A percentile compares a stretch with the other conserved stretches of the same genome.
Conservation (phyloP, 1,140 invertebrate species). For the Pemphigus obesinymphae region DNA sequence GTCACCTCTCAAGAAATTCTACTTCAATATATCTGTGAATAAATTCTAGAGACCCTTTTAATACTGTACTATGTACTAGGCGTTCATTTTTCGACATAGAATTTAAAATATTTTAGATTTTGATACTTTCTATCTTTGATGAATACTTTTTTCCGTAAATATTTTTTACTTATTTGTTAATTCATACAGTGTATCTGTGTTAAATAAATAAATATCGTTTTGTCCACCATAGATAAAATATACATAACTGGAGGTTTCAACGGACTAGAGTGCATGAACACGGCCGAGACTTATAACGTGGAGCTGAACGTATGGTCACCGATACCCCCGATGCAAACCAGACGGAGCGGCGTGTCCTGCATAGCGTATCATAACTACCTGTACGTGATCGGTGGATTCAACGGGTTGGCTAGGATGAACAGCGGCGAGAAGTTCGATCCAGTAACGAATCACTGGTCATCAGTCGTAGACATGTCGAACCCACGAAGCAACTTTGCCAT, state of each 20-base stretch:
- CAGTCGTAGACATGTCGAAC: slow-evolving; percentile 64
- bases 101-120: no score
- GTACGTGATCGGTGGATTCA: slow-evolving; percentile 61
- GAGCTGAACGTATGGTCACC: slow-evolving; percentile 79
- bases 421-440: slow-evolving; percentile 60
- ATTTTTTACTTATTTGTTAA: no score
- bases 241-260: slow-evolving; percentile 86
- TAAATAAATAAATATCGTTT: no score
- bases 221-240: slow-evolving; percentile 74
- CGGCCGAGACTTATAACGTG: slow-evolving; percentile 81
- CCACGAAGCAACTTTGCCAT: slow-evolving; percentile 66
- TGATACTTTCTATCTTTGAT: no score
- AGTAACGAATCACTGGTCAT: slow-evolving; percentile 56
- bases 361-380: slow-evolving; percentile 56
- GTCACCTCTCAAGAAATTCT: no score
- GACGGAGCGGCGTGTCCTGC: slow-evolving; percentile 59
- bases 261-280: slow-evolving; percentile 78
- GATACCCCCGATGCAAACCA: slow-evolving; percentile 61
- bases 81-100: no score
- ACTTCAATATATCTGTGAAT: no score
- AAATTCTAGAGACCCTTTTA: no score
- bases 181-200: no score
- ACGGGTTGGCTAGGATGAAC: slow-evolving; percentile 57
- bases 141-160: no score
- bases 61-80: no score